Evolutionary conservation across 2,888 invertebrate genomes (phyloP).

Genomic region (Cosmorhoe ocellata): DNA sequence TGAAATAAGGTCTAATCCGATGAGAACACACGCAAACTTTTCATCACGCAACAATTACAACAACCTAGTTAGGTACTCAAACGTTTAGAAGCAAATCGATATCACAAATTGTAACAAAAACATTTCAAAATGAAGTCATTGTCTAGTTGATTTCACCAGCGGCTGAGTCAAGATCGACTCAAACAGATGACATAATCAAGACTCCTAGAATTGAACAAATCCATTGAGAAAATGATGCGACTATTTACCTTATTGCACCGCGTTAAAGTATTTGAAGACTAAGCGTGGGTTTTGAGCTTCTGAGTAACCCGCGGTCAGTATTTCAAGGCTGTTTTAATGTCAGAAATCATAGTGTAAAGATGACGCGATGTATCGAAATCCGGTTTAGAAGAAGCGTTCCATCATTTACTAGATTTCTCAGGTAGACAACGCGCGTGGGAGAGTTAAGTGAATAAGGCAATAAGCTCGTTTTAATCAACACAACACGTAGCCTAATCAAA

Average conservation of each 20-base stretch:
- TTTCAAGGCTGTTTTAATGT: constrained; percentile 64
- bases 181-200: constrained; percentile 48
- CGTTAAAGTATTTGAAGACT: constrained; percentile 25
- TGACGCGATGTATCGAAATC: constrained; percentile 50
- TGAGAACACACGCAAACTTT: constrained; percentile 44
- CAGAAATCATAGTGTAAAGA: constrained; percentile 48
- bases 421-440: constrained; percentile 54
- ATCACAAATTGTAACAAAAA: constrained; percentile 27
- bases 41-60: constrained; percentile 41
- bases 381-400: constrained; percentile 45
- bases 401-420: constrained; percentile 40
- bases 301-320: constrained; percentile 45
- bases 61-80: constrained; percentile 23
- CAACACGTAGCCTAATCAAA: constrained; percentile 80
- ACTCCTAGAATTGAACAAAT: constrained; percentile 32
- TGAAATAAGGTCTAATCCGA: constrained; percentile 46
- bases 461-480: constrained; percentile 80
- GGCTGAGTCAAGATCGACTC: constrained; percentile 40
- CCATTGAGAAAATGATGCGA: constrained; percentile 44
- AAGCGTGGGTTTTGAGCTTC: constrained; percentile 32
- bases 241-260: constrained; percentile 34
- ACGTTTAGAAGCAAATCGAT: constrained; percentile 30
- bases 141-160: constrained; percentile 49
- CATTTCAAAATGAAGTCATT: constrained; percentile 50
- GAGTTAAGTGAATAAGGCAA: constrained; percentile 74